Conservation (phyloP, 2,113 vertebrate genomes). For the Rhineura floridana region DNA sequence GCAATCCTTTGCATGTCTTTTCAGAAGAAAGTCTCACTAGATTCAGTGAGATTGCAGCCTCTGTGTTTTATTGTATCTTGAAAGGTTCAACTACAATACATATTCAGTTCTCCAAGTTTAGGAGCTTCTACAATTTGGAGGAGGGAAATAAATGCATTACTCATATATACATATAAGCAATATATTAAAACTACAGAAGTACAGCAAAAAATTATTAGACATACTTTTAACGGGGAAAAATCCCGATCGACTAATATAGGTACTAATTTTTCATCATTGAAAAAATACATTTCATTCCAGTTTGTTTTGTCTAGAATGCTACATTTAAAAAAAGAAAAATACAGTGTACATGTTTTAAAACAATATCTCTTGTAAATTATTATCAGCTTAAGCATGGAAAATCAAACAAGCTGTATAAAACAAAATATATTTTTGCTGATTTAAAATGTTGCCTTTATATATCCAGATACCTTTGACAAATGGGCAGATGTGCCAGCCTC, state of each 20-base stretch:
- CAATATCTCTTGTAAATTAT: conserved; percentile 25
- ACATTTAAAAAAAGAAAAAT: not conserved
- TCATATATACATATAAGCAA: not conserved
- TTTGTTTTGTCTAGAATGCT: conserved; percentile 9
- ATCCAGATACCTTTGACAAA: conserved; percentile 94
- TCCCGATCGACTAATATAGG: no score
- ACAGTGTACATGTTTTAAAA: not conserved
- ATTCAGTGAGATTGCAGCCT: no score
- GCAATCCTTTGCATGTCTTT: not conserved
- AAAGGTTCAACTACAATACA: not conserved
- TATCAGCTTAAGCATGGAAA: not conserved
- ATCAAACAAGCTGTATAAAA: conserved; percentile 29
- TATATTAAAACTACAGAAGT: no score
- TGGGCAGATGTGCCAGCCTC: conserved; percentile 88
- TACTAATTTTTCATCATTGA: no score
- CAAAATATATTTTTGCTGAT: conserved; percentile 1
- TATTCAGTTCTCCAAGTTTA: not conserved
- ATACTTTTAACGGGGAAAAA: not conserved
- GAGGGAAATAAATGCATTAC: not conserved
- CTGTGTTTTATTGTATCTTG: not conserved
- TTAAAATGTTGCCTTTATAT: conserved; percentile 55
- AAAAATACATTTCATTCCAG: not conserved
- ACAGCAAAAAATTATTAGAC: no score
- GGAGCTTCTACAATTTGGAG: not conserved
- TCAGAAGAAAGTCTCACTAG: not conserved